Base-by-base conservation (phyloP, 2,797 vertebrate genomes). In the Pteronotus mesoamericanus region DNA sequence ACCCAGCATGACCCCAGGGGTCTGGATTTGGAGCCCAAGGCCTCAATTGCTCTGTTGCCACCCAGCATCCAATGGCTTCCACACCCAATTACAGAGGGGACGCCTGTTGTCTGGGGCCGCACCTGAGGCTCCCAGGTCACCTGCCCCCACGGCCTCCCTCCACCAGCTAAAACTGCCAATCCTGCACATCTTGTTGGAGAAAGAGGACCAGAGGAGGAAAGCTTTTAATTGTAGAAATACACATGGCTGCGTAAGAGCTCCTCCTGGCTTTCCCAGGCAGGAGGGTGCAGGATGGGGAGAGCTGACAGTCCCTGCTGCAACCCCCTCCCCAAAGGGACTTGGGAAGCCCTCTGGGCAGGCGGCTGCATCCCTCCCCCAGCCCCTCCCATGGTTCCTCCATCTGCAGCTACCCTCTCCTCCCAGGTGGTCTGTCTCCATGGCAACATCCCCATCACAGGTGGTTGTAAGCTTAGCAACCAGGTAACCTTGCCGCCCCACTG, bases 391-490 rank as follows among this genome's bases (percentile, higher is more conserved):
- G 46, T n/a, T 55, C 46, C 57, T 71, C 37, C 59, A n/a, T 72
- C 53, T 5, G 46, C 78, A 74, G n/a, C 72, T 0, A 0, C 22
- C 55, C 57, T 78, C 32, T 59, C 42, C 22, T 32, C 80, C 87
- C 39, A 86, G 91, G 94, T 80, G 86, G 91, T 83, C 79, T 5
- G 0, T 97, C 90, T 91, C 96, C 92, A 91, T 42, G 46, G 89
- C 75, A 91, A 96, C 78, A 0, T 44, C 82, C 61, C n/a, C 82
- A 64, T 44, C 71, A 2, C 61, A 74, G 87, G 94, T 64, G 94
- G 78, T 74, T 2, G 32, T 96, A 59, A 95, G 96, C 95, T 85
- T 95, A 85, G 86, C 89, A 96, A 97, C 96, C 97, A 97, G 97
- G 95, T 96, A 51, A 55, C 53, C 75, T 86, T 39, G 16, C 72